Evolutionary conservation across 2,888 invertebrate genomes (phyloP).

Genomic region (Hirtodrosophila duncani): DNA sequence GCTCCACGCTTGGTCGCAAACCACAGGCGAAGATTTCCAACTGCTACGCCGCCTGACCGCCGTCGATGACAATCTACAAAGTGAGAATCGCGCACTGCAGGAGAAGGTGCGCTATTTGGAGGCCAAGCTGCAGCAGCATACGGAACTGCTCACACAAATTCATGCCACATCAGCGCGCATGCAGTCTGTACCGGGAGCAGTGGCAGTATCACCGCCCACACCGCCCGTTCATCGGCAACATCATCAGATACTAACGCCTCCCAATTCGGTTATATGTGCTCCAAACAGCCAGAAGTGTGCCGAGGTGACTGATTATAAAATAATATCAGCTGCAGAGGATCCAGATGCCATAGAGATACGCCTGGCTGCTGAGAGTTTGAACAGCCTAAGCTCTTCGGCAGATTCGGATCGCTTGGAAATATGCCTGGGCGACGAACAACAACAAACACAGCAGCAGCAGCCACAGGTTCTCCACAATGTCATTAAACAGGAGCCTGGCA

Average conservation of each 20-base stretch:
- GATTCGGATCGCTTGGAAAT: conserved; percentile 73
- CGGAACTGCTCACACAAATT: conserved; percentile 62
- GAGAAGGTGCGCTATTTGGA: conserved; percentile 64
- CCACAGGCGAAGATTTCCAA: conserved; percentile 54
- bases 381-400: conserved; percentile 61
- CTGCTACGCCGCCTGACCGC: conserved; percentile 28
- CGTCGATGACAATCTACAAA: conserved; percentile 28
- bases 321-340: conserved; percentile 57
- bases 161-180: conserved; percentile 53
- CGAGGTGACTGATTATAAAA: conserved; percentile 63
- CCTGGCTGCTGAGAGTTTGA: conserved; percentile 58
- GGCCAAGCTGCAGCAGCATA: conserved; percentile 56
- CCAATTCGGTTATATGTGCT: conserved; percentile 47
- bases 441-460: conserved; percentile 1
- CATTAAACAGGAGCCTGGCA: conserved; percentile 9
- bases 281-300: conserved; percentile 13
- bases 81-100: conserved; percentile 47
- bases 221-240: conserved; percentile 21
- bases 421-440: conserved; percentile 53
- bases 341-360: conserved; percentile 69
- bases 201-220: conserved; percentile 8
- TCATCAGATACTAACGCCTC: conserved; percentile 41
- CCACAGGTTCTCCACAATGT: conserved; percentile 10
- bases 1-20: conserved; percentile 71
- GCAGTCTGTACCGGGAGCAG: conserved; percentile 28